Evolutionary conservation across 2,888 invertebrate genomes (phyloP).

Genomic region (Tetheella fluctuosa): DNA sequence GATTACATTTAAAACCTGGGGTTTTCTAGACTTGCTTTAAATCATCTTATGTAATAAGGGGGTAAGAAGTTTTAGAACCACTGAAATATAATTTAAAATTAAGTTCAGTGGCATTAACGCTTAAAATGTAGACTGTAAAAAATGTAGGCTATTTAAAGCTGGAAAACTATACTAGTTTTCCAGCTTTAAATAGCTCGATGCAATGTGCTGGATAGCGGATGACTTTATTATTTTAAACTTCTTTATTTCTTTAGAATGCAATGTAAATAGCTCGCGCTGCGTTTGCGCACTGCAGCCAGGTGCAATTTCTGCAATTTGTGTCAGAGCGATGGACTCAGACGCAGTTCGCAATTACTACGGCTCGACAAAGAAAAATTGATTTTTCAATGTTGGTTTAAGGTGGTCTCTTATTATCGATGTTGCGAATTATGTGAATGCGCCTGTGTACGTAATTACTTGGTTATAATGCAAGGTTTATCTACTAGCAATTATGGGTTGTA

Average conservation of each 20-base stretch:
- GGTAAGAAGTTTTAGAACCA: no score
- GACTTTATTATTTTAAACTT: slow-evolving; percentile 34
- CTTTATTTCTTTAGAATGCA: slow-evolving; percentile 47
- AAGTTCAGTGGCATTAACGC: no score
- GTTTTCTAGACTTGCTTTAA: no score
- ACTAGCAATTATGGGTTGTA: neutral
- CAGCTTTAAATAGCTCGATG: slow-evolving; percentile 30
- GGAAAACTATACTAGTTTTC: no score
- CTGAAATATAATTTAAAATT: no score
- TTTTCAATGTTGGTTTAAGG: slow-evolving; percentile 73
- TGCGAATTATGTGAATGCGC: slow-evolving; percentile 12
- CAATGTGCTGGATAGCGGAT: slow-evolving; percentile 39
- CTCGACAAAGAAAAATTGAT: slow-evolving; percentile 73
- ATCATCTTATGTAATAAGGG: no score
- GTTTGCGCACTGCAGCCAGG: slow-evolving; percentile 55
- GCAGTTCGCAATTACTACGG: slow-evolving; percentile 68
- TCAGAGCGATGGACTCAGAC: slow-evolving; percentile 46
- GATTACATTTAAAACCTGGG: no score
- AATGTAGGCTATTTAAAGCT: slow-evolving; percentile 10
- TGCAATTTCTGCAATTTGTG: slow-evolving; percentile 77
- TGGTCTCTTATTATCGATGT: slow-evolving; percentile 48
- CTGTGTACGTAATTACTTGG: slow-evolving; percentile 10
- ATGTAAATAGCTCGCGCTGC: slow-evolving; percentile 62
- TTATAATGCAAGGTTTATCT: neutral
- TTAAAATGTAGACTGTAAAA: neutral